Evolutionary conservation across 2,888 invertebrate genomes (phyloP).

Genomic region (Lycaena phlaeas): DNA sequence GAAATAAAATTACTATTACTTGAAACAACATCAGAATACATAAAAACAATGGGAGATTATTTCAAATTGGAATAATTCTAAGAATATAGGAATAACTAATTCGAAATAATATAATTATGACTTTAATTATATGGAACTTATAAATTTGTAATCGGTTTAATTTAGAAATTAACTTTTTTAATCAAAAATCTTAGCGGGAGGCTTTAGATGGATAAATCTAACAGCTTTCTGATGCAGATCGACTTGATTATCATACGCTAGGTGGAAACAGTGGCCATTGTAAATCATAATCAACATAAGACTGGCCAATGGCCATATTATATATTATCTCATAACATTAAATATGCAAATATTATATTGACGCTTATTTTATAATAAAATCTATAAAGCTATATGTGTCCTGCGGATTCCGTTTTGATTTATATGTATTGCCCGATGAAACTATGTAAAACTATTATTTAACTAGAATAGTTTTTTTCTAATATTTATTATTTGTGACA

Average conservation of each 20-base stretch:
- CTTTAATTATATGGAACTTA: conserved; percentile 7
- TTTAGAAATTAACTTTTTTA: conserved; percentile 10
- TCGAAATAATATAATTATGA: background rate
- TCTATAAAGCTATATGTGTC: no score
- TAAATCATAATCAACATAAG: conserved; percentile 3
- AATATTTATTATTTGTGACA: no score
- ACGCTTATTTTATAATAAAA: background rate
- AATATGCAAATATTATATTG: conserved; percentile 4
- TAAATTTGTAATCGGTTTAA: conserved; percentile 6
- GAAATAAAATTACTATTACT: conserved; percentile 7
- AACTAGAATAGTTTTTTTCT: no score
- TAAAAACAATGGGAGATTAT: conserved; percentile 4
- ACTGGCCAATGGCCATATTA: background rate
- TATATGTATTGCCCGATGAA: no score
- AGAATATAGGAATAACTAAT: background rate
- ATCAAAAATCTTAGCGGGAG: conserved; percentile 10
- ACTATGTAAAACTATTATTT: no score
- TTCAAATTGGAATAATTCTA: background rate
- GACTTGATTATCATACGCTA: background rate
- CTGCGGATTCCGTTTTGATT: no score
- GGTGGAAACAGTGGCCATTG: background rate
- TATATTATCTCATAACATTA: background rate
- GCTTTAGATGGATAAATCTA: background rate
- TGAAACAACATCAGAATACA: background rate
- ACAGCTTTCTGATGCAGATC: background rate